Percentiles rank a stretch among this genome's conserved stretches.
Evolutionary conservation across 2,888 invertebrate species (phyloP).

Genomic region (Lucinisca nassula): DNA sequence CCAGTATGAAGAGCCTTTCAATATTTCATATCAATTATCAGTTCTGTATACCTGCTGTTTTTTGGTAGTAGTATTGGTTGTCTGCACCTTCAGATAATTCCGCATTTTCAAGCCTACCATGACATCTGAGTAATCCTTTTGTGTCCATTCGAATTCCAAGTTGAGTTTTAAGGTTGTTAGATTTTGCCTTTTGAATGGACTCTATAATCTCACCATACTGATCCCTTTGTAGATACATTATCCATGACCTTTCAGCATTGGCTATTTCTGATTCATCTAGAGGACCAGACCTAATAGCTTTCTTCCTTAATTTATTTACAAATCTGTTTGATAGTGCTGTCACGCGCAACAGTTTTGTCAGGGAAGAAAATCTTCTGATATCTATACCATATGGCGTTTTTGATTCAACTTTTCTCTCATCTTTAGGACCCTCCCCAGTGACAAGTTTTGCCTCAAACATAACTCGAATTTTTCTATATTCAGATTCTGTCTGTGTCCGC

Average conservation of each 20-base stretch:
- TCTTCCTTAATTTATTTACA: neutral
- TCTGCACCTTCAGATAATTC: too few species aligned
- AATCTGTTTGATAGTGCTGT: neutral
- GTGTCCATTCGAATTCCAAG: neutral
- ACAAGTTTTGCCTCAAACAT: neutral
- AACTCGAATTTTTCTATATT: neutral
- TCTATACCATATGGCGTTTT: neutral
- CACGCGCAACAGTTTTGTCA: neutral
- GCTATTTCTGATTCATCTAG: neutral
- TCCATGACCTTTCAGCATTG: neutral
- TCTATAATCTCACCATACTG: neutral
- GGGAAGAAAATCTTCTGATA: neutral
- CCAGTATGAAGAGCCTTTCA: too few species aligned
- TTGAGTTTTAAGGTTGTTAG: neutral
- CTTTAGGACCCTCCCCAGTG: neutral
- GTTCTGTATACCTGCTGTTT: too few species aligned
- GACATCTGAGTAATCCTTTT: neutral
- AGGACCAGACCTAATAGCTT: neutral
- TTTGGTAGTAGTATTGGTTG: too few species aligned
- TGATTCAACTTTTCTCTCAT: neutral
- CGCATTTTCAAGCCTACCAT: neutral
- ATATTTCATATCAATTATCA: too few species aligned
- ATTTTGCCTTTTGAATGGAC: neutral
- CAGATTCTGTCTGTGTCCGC: neutral
- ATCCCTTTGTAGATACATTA: neutral